These are phyloP conservation scores for Ammodytes marinus DNA, from an alignment of 2,113 vertebrate genomes.

Conservation along the genomic window DNA sequence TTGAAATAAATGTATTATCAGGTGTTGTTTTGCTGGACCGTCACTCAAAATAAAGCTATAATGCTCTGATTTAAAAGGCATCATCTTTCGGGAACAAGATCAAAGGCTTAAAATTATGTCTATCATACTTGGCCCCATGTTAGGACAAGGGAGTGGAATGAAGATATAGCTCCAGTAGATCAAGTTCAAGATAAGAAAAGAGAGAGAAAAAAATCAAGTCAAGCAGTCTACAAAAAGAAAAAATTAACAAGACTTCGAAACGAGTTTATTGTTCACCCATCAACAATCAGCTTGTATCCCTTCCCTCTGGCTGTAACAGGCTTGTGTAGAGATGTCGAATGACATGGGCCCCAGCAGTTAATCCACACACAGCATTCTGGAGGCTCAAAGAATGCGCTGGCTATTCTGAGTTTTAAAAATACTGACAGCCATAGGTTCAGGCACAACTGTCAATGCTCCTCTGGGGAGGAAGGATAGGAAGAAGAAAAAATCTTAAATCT, in stretches of 20 bases:
- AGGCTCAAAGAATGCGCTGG: constrained; percentile 76
- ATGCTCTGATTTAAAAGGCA: constrained; percentile 36
- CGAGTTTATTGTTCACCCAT: constrained; percentile 39
- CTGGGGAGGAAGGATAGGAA: constrained; percentile 69
- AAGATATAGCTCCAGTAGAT: constrained; percentile 56
- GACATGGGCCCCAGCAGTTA: constrained; percentile 75
- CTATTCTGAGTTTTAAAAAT: constrained; percentile 85
- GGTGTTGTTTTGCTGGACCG: constrained; percentile 26
- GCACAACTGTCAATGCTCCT: constrained; percentile 82
- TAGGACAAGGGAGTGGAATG: constrained; percentile 52
- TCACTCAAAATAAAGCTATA: constrained; percentile 58
- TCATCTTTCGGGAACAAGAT: constrained; percentile 57
- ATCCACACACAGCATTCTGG: constrained; percentile 81
- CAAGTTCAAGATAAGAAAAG: constrained; percentile 54
- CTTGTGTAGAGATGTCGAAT: constrained; percentile 73
- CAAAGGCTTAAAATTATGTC: constrained; percentile 40
- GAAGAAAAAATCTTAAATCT: constrained; percentile 74
- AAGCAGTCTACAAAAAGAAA: constrained; percentile 43
- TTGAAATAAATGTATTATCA: constrained; percentile 19
- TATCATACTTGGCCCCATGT: constrained; percentile 35
- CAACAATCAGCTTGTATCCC: constrained; percentile 60
- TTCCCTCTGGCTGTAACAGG: constrained; percentile 62
- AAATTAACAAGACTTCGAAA: constrained; percentile 30
- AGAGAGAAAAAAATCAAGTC: constrained; percentile 5
- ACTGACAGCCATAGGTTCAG: constrained; percentile 75